A percentile compares a stretch with the other conserved stretches of the same genome.
phyloP scores from a whole-genome alignment of 2,888 invertebrate genomes.

The Synanthedon andrenaeformis region DNA sequence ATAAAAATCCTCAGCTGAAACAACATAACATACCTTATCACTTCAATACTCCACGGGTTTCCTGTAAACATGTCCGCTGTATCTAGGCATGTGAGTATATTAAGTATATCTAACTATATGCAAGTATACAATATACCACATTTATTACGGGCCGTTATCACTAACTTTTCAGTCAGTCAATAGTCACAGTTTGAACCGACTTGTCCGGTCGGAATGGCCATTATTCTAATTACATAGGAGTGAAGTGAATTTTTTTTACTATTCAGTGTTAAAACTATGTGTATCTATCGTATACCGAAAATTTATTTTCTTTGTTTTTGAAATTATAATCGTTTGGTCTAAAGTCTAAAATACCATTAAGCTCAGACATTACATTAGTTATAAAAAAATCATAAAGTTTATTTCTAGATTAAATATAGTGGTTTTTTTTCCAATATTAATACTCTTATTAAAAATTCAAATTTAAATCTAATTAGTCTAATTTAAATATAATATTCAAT shows the following conservation, averaged over 20 bases:
- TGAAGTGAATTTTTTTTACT: background rate
- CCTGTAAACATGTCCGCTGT: slow-evolving; percentile 16
- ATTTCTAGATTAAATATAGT: no score
- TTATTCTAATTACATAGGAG: slow-evolving; percentile 1
- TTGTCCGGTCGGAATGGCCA: slow-evolving; percentile 12
- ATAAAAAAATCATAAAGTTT: no score
- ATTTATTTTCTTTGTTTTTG: no score
- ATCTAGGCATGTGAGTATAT: no score
- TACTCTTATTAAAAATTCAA: no score
- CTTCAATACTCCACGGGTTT: slow-evolving; percentile 29
- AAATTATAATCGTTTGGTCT: background rate
- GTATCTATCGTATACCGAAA: background rate
- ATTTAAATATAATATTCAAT: no score
- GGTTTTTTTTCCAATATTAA: no score
- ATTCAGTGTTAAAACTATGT: background rate
- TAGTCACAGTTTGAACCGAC: slow-evolving; percentile 28
- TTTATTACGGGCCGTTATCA: slow-evolving; percentile 44
- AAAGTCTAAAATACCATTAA: no score
- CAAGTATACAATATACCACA: slow-evolving; percentile 14
- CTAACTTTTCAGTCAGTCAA: slow-evolving; percentile 35
- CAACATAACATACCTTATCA: background rate
- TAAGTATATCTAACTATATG: slow-evolving; percentile 15
- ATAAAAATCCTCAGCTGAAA: background rate
- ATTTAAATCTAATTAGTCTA: no score
- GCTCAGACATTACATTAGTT: no score